Conservation (phyloP, 2,888 invertebrate species). For the Drosophila austrosaltans region DNA sequence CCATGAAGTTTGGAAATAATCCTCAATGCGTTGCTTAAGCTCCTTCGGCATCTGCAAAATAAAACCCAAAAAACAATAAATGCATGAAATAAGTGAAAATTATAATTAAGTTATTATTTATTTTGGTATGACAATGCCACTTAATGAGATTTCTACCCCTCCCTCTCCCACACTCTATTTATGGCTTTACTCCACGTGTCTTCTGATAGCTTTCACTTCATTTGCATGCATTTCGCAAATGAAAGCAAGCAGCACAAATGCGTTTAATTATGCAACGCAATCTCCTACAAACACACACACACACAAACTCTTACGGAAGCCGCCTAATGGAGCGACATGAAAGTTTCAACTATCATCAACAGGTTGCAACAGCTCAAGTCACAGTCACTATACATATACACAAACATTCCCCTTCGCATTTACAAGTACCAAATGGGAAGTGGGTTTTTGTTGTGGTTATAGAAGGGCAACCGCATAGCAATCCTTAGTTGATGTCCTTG, state of each 20-base stretch:
- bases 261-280: conserved; percentile 63
- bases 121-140: conserved; percentile 24
- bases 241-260: conserved; percentile 55
- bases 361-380: conserved; percentile 51
- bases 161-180: neutral
- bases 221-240: conserved; percentile 51
- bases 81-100: conserved; percentile 4
- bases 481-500: conserved; percentile 44
- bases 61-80: conserved; percentile 4
- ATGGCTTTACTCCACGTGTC: neutral
- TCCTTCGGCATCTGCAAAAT: conserved; percentile 91
- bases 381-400: conserved; percentile 30
- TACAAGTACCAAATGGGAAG: neutral
- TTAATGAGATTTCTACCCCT: conserved; percentile 39
- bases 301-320: conserved; percentile 23
- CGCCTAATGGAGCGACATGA: conserved; percentile 52
- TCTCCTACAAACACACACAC: conserved; percentile 37
- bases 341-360: conserved; percentile 56
- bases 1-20: conserved; percentile 99
- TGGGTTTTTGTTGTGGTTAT: neutral
- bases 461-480: conserved; percentile 17
- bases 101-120: conserved; percentile 36
- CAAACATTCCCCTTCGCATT: neutral
- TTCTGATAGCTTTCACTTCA: conserved; percentile 34
- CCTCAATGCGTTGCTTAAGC: conserved; percentile 97